These are phyloP conservation scores for Gymnoscopelus microlampas DNA, from an alignment of 2,797 vertebrate species.

Conservation along the genomic window DNA sequence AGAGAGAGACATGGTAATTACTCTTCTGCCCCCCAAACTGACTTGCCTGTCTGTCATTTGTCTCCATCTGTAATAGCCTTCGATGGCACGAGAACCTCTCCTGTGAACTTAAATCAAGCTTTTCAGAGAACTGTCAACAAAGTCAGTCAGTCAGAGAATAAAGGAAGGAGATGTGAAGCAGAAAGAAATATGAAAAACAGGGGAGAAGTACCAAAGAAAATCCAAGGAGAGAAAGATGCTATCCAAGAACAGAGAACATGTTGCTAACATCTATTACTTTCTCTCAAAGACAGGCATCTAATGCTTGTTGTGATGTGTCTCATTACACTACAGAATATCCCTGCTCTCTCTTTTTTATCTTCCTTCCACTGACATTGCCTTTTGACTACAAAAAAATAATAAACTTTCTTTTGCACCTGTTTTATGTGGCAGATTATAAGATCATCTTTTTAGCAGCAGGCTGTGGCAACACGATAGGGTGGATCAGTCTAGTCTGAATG, in stretches of 20 bases:
- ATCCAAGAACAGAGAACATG: too few relatives aligned
- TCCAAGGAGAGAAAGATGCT: not conserved
- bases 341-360: too few relatives aligned
- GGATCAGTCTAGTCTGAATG: not conserved
- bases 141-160: not conserved
- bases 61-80: slow-evolving; percentile 29
- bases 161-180: not conserved
- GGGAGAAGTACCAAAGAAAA: not conserved
- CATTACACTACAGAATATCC: too few relatives aligned
- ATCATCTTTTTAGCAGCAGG: not conserved
- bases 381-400: too few relatives aligned
- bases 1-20: slow-evolving; percentile 1
- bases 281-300: too few relatives aligned
- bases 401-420: not conserved
- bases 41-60: slow-evolving; percentile 7
- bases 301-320: too few relatives aligned
- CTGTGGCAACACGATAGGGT: slow-evolving; percentile 1
- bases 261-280: too few relatives aligned
- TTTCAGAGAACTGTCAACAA: slow-evolving; percentile 10
- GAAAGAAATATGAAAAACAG: not conserved
- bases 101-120: slow-evolving; percentile 3
- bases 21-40: not conserved
- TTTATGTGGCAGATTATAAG: not conserved
- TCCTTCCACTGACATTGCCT: too few relatives aligned
- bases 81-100: slow-evolving; percentile 16